Evolutionary conservation across 2,113 vertebrate species (phyloP), one percentile per base, ranked within the genome.

Genomic region (Chloroceryle aenea): DNA sequence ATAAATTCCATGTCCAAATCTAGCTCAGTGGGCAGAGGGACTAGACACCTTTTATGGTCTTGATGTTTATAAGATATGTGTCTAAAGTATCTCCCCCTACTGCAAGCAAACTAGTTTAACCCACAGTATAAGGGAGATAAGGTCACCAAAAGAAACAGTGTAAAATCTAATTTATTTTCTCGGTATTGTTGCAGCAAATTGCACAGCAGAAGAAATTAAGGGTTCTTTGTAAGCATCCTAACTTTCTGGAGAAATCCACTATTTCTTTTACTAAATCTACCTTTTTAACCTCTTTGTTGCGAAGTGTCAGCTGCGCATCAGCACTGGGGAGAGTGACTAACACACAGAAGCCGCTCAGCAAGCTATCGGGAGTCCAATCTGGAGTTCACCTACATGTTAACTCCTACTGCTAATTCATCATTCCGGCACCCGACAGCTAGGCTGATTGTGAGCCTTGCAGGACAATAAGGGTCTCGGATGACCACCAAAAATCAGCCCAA

Each of bases 391-490:
- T 96, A 89, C 58, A 93, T 17, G 97, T 94, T 93, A 95, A 93
- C 98, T 98, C 98, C 98, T 98, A 93, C 95, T 14, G 84, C 97
- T 98, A 98, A 98, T 98, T 99, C 99, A 99, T 99, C 98, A 99
- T 98, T 98, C 98, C 93, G 63, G 93, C 93, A 61, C 84, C 16
- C 63, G 98, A 98, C 98, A 98, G 98, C 94, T 86, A 12, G 69
- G 61, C 95, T 98, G 98, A 98, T 97, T 97, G 97, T 62, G 74
- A 96, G 91, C 96, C 93, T 72, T 30, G 21, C 53, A 53, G 97
- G 95, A 98, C 98, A 98, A 98, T 97, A 36, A 88, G 7, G 95
- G 96, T 40, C 89, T 91, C 21, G 29, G 95, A 95, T 96, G 98
- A 97, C 98, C 98, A 98, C 91, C 96, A 88, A 95, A 90, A 83